These are phyloP conservation scores for Clarias macrocephalus DNA, from an alignment of 2,113 vertebrate species.

Conservation along the genomic window DNA sequence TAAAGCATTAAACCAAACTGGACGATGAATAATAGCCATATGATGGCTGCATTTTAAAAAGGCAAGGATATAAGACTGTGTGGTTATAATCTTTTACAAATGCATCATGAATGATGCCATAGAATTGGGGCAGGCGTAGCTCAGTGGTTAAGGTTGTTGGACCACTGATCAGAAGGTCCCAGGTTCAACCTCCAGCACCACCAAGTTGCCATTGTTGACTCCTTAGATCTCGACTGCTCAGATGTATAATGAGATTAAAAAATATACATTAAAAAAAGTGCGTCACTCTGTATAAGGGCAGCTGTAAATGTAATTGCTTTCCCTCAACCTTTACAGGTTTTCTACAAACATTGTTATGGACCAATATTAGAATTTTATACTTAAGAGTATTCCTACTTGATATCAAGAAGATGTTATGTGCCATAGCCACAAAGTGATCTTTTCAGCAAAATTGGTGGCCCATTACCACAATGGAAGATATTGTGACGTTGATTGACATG, in stretches of 20 bases:
- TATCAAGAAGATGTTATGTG: not conserved
- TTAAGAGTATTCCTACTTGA: not conserved
- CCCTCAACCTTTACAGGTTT: not conserved
- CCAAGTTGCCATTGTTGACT: too few species aligned
- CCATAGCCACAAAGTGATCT: not conserved
- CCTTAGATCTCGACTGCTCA: too few species aligned
- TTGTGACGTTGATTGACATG: too few species aligned
- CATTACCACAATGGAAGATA: too few species aligned
- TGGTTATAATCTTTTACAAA: not conserved
- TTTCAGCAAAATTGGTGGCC: not conserved
- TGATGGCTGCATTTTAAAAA: not conserved
- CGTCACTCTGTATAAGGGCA: too few species aligned
- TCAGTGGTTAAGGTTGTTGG: too few species aligned
- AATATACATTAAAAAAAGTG: too few species aligned
- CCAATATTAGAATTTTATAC: not conserved
- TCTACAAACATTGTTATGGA: not conserved
- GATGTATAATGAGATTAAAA: too few species aligned
- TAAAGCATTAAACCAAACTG: not conserved
- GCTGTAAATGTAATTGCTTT: too few species aligned
- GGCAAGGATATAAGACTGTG: not conserved
- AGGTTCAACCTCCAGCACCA: too few species aligned
- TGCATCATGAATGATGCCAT: not conserved
- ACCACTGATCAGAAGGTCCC: too few species aligned
- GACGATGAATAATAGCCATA: not conserved
- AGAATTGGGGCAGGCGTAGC: not conserved